Evolutionary conservation across 2,113 vertebrate species (phyloP).

Genomic region (Craseonycteris thonglongyai): DNA sequence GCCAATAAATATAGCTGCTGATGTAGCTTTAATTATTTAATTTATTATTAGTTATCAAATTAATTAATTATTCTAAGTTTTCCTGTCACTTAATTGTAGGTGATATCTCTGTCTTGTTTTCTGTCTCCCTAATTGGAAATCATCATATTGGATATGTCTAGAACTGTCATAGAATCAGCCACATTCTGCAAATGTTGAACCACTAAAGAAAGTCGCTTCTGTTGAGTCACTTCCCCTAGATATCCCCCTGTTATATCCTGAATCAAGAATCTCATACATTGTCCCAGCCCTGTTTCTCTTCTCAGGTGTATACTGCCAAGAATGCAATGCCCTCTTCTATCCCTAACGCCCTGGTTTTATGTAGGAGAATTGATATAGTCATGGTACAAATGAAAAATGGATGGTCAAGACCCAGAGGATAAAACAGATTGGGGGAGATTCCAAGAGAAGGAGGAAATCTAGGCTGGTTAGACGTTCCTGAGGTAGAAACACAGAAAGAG

Average conservation of each 20-base stretch:
- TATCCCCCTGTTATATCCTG: background rate
- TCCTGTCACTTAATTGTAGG: background rate
- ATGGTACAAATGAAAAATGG: background rate
- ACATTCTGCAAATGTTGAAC: background rate
- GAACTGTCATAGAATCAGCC: background rate
- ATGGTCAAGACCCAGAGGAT: background rate
- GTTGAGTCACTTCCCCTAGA: background rate
- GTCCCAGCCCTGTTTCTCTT: background rate
- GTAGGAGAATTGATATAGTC: background rate
- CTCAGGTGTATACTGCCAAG: background rate
- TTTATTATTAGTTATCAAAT: background rate
- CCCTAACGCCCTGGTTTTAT: background rate
- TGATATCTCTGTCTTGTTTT: background rate
- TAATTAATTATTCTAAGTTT: background rate
- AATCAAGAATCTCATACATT: background rate
- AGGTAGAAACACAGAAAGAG: background rate
- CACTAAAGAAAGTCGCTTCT: background rate
- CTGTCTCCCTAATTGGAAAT: background rate
- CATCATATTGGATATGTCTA: background rate
- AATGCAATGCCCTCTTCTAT: background rate
- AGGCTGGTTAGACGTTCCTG: background rate
- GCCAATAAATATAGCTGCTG: background rate
- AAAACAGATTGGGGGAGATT: background rate
- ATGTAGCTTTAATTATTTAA: background rate
- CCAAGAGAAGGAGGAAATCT: background rate